Conservation (phyloP, 1,140 invertebrate genomes). For the Propsilocerus akamusi region DNA sequence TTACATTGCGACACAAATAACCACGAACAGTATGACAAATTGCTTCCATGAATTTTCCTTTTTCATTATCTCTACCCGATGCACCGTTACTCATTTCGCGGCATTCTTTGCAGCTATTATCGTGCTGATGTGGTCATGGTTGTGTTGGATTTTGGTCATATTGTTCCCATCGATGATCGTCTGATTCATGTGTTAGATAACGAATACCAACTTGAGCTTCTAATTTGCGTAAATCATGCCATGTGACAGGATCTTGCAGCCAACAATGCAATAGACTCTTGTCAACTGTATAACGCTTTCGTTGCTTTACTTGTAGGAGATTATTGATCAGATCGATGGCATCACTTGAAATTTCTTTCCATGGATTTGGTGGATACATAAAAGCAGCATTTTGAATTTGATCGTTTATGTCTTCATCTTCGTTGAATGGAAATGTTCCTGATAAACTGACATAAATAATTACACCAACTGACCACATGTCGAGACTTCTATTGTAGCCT, state of each 20-base stretch:
- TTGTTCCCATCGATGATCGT: slow-evolving; percentile 76
- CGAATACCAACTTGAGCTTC: slow-evolving; percentile 68
- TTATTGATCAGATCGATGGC: slow-evolving; percentile 97
- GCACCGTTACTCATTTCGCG: not conserved
- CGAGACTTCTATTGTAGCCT: slow-evolving; percentile 93
- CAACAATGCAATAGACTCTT: slow-evolving; percentile 89
- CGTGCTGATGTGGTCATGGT: slow-evolving; percentile 17
- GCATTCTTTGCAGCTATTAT: slow-evolving; percentile 7
- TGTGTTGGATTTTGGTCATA: slow-evolving; percentile 14
- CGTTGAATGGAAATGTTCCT: slow-evolving; percentile 98
- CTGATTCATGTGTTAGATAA: slow-evolving; percentile 91
- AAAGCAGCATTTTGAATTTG: slow-evolving; percentile 99
- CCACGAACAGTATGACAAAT: slow-evolving; percentile 12
- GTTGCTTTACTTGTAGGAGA: slow-evolving; percentile 94
- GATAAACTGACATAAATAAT: slow-evolving; percentile 94
- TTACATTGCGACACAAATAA: slow-evolving; percentile 19
- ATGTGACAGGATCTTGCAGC: slow-evolving; percentile 91
- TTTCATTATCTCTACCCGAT: slow-evolving; percentile 1
- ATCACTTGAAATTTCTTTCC: slow-evolving; percentile 94
- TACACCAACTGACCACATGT: slow-evolving; percentile 99
- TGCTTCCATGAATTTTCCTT: slow-evolving; percentile 3
- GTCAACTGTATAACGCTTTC: slow-evolving; percentile 91
- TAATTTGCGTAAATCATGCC: slow-evolving; percentile 79
- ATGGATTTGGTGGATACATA: slow-evolving; percentile 97
- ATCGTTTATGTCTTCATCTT: slow-evolving; percentile 98